phyloP scores from a whole-genome alignment of 2,888 invertebrate species.

The Gastracanthus pulcherrimus region DNA sequence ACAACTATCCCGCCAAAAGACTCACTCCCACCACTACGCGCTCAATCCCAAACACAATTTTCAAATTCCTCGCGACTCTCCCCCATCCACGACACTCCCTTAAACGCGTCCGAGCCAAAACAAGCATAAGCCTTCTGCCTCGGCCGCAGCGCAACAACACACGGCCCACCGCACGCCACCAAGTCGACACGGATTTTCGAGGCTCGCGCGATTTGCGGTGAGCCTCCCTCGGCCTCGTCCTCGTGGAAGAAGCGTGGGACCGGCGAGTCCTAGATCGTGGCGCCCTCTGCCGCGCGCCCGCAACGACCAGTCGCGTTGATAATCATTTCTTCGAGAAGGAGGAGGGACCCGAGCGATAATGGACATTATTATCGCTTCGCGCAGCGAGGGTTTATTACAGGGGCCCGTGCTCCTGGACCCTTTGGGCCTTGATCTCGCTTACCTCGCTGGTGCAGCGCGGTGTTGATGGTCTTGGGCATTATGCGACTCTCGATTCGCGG shows the following conservation, averaged over 20 bases:
- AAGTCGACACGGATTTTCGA: neutral
- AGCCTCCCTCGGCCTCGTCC: neutral
- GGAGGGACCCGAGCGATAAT: slow-evolving; percentile 1
- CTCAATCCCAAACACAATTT: neutral
- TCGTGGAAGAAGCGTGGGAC: neutral
- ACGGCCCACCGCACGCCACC: neutral
- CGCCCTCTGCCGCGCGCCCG: neutral
- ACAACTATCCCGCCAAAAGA: no score
- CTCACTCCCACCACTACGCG: no score
- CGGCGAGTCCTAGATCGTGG: slow-evolving; percentile 17
- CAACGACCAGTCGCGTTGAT: neutral
- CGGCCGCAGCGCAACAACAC: neutral
- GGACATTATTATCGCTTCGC: slow-evolving; percentile 2
- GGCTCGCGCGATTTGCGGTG: slow-evolving; percentile 5
- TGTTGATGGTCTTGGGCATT: no score
- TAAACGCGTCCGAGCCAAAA: slow-evolving; percentile 10
- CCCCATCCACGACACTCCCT: neutral
- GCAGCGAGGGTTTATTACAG: slow-evolving; percentile 8
- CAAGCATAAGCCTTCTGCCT: neutral
- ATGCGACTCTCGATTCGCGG: no score
- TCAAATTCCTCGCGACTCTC: neutral
- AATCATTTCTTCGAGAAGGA: neutral
- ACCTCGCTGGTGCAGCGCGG: no score
- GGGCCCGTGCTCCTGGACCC: neutral
- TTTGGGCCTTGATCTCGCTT: neutral